phyloP scores from a whole-genome alignment of 37 sponge, comb jelly and placozoan genomes.

The Ephydatia muelleri region DNA sequence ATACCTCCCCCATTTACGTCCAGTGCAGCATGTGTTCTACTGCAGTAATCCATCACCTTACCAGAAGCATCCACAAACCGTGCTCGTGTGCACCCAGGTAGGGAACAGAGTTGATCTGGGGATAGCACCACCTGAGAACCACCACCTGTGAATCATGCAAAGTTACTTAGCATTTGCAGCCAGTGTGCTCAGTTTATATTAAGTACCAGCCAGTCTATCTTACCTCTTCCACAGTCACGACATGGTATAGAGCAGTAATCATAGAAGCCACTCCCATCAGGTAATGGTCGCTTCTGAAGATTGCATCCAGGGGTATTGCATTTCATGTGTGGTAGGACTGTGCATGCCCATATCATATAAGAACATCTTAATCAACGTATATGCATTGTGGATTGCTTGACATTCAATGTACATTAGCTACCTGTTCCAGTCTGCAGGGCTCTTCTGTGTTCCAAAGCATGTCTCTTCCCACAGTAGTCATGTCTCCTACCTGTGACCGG shows the following conservation, averaged over 20 bases:
- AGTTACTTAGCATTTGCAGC: no score
- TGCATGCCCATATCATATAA: no score
- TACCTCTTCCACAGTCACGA: constrained; percentile 11
- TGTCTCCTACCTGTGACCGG: constrained; percentile 18
- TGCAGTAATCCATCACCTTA: constrained; percentile 51
- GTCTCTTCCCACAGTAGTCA: constrained; percentile 57
- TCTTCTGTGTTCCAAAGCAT: constrained; percentile 13
- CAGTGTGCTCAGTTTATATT: no score
- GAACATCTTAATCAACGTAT: no score
- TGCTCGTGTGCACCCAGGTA: neutral
- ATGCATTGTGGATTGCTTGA: neutral
- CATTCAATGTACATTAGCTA: neutral
- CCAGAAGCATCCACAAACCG: constrained; percentile 15
- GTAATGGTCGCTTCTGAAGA: neutral
- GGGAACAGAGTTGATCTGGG: no score
- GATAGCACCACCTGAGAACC: no score
- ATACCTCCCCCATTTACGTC: no score
- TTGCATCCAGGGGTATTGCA: constrained; percentile 35
- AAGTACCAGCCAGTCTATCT: no score
- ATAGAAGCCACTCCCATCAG: constrained; percentile 15
- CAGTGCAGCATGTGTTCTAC: constrained; percentile 63
- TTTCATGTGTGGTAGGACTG: neutral
- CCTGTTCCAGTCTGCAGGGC: neutral
- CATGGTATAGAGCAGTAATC: constrained; percentile 41
- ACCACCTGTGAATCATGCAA: no score